Evolutionary conservation across 1,140 invertebrate genomes (phyloP).

Genomic region (Caenorhabditis briggsae): DNA sequence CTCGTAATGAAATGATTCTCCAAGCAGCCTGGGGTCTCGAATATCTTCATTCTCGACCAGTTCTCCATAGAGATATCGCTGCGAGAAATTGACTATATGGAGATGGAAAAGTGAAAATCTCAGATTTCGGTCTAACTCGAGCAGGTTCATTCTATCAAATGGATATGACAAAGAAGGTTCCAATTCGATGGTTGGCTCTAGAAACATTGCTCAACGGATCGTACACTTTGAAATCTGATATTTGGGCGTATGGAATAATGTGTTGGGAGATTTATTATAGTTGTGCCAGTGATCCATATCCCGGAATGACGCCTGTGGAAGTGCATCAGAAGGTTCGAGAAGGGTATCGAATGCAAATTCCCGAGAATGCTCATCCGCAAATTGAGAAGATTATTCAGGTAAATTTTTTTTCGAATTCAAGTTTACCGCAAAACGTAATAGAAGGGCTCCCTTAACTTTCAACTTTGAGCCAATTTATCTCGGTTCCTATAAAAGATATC

Average conservation of each 20-base stretch:
- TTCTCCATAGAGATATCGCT: slow-evolving; percentile 83
- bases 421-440: too few species aligned
- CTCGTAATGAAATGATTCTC: slow-evolving; percentile 92
- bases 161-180: slow-evolving; percentile 32
- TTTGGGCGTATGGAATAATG: slow-evolving; percentile 59
- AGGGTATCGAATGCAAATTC: slow-evolving; percentile 60
- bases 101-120: slow-evolving; percentile 52
- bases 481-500: too few species aligned
- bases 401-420: too few species aligned
- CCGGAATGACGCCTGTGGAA: slow-evolving; percentile 61
- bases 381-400: slow-evolving; percentile 1
- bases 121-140: slow-evolving; percentile 57
- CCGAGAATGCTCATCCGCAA: not conserved
- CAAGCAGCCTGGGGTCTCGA: slow-evolving; percentile 80
- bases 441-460: too few species aligned
- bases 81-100: slow-evolving; percentile 84
- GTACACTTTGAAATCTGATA: slow-evolving; percentile 38
- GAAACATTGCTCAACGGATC: slow-evolving; percentile 19
- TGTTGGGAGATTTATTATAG: slow-evolving; percentile 49
- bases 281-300: slow-evolving; percentile 59
- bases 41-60: not conserved
- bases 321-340: slow-evolving; percentile 41
- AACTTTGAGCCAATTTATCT: too few species aligned
- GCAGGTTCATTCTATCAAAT: slow-evolving; percentile 29
- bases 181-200: slow-evolving; percentile 50